Base-by-base conservation (phyloP, 1,140 invertebrate genomes). In the Phortica variegata region DNA sequence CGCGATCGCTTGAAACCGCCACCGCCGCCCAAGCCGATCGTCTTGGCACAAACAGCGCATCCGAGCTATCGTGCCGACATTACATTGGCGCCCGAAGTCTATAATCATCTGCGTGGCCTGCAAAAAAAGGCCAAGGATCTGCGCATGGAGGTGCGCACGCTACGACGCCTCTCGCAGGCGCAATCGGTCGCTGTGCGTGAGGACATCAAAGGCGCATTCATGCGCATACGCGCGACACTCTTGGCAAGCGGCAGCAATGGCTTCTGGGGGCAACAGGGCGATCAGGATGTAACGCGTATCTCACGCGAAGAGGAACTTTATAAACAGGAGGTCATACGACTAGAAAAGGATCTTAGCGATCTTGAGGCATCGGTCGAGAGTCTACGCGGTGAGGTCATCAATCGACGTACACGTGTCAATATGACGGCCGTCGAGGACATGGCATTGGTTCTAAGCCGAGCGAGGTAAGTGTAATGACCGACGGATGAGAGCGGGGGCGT, bases 341-440 rank as follows among this genome's bases (percentile, higher is more conserved):
- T 97, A 41, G 92, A 95, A 78, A 93, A 92, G 68, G 93, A 96
- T 81, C 81, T 97, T 10, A 88, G 92, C 58, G 94, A 97, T 75
- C 80, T 98, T 38, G 95, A 98, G 79, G 85, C 86, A 19, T 93
- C 91, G 4, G 95, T 98, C 2, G 95, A 98, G 78, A 92, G 95
- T 73, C 79, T 98, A 33, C 83, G 94, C 43, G 90, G 90, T 33
- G 95, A 97, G 76, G 95, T 97, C 1, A 93, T 97, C 38, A 96
- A 95, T 78, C 84, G 91, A 44, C 89, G 94, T 73, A 95, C 92
- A 36, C 83, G 93, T 29, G 94, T 98, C 9, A 97, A 96, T 72
- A 95, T 96, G 90, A 86, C 87, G 0, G 95, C 97, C 73, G 94
- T 98, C 2, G 95, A 98, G 75, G 90, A 91, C 60, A 96, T 98